These are phyloP conservation scores for Pantelozetes paolii DNA, from an alignment of 2,888 invertebrate species.

Conservation along the genomic window DNA sequence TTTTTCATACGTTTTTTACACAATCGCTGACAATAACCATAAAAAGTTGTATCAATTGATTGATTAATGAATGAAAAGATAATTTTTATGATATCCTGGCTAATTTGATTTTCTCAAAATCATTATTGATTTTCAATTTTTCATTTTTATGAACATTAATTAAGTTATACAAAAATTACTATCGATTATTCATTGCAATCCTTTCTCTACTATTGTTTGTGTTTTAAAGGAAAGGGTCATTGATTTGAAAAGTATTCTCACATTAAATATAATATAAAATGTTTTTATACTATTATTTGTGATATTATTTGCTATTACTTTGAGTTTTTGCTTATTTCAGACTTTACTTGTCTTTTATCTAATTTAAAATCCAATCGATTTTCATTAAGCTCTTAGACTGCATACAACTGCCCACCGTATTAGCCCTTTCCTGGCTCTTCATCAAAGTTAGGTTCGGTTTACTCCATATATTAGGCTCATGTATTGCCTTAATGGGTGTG, in stretches of 20 bases:
- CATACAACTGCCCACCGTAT: conserved; percentile 75
- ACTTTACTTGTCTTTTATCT: conserved; percentile 17
- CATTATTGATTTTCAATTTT: too few relatives aligned
- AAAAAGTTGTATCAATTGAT: not conserved
- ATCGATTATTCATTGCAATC: not conserved
- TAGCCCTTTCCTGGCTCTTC: conserved; percentile 71
- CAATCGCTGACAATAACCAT: not conserved
- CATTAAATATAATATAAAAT: not conserved
- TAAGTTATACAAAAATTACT: not conserved
- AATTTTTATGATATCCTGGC: not conserved
- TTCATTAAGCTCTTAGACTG: conserved; percentile 69
- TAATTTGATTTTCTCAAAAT: not conserved
- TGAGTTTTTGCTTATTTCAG: not conserved
- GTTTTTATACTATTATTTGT: not conserved
- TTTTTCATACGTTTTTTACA: not conserved
- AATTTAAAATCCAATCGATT: conserved; percentile 10
- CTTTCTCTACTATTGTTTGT: not conserved
- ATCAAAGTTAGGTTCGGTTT: conserved; percentile 69
- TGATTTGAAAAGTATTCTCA: not conserved
- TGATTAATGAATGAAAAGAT: not conserved
- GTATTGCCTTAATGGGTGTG: conserved; percentile 72
- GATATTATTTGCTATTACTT: not conserved
- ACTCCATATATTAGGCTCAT: conserved; percentile 72
- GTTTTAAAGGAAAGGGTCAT: not conserved
- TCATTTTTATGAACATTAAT: not conserved